phyloP scores from a whole-genome alignment of 2,888 invertebrate genomes.

The Neoitamus cyanurus region DNA sequence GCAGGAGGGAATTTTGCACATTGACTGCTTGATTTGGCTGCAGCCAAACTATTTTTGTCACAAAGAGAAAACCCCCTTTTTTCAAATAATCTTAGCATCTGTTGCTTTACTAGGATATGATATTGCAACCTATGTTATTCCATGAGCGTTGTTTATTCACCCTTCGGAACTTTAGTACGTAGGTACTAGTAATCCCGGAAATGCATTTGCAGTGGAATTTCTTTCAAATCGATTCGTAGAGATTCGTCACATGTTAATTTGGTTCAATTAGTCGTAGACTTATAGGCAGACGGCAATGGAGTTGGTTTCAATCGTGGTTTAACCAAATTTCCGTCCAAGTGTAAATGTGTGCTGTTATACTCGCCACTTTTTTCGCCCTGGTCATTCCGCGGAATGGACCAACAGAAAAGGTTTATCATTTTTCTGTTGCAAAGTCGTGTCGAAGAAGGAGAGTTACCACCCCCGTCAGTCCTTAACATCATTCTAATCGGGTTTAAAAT shows the following conservation, averaged over 20 bases:
- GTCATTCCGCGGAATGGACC: too few relatives aligned
- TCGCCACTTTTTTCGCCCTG: too few relatives aligned
- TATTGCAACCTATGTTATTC: not conserved
- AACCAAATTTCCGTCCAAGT: too few relatives aligned
- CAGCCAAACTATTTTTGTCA: not conserved
- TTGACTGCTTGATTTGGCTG: not conserved
- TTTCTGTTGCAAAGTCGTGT: too few relatives aligned
- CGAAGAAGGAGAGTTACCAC: too few relatives aligned
- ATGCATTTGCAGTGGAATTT: not conserved
- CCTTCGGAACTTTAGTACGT: not conserved
- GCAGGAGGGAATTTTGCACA: not conserved
- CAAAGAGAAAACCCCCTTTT: not conserved
- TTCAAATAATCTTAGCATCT: not conserved
- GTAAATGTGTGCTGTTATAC: too few relatives aligned
- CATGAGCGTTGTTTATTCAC: not conserved
- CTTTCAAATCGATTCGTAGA: not conserved
- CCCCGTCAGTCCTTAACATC: too few relatives aligned
- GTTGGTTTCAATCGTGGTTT: too few relatives aligned
- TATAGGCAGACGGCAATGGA: too few relatives aligned
- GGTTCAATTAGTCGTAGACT: not conserved
- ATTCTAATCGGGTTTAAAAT: too few relatives aligned
- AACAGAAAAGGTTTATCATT: too few relatives aligned
- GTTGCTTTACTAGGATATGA: not conserved
- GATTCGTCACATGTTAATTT: not conserved
- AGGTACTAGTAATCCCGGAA: too few relatives aligned